Conservation (phyloP, 2,797 vertebrate species). For the Coregonus sp. region DNA sequence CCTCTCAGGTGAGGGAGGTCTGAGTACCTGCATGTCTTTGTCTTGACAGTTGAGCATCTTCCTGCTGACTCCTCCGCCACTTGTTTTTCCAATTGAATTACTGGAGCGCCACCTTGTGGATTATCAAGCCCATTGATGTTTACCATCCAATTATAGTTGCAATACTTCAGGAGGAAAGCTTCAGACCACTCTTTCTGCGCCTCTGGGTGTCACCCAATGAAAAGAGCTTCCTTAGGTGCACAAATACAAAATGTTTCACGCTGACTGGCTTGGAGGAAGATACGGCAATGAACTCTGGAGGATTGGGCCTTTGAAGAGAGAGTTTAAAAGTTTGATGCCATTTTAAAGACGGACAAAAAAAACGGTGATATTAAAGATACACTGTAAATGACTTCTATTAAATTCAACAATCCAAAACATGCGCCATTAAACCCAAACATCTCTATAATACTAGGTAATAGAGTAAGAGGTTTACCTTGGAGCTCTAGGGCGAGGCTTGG, state of each 20-base stretch:
- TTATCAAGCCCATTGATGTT: not conserved
- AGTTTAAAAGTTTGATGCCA: not conserved
- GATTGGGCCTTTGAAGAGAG: conserved; percentile 26
- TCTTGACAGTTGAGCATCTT: not conserved
- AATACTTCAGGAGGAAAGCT: conserved; percentile 23
- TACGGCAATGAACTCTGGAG: conserved; percentile 44
- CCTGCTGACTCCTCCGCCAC: not conserved
- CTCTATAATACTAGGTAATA: not conserved
- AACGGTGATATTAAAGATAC: not conserved
- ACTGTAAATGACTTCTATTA: not conserved
- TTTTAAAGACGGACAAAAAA: not conserved
- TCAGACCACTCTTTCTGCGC: conserved; percentile 10
- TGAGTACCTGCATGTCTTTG: not conserved
- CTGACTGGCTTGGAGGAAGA: conserved; percentile 26
- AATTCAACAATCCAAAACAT: not conserved
- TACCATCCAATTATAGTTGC: not conserved
- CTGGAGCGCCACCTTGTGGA: conserved; percentile 14
- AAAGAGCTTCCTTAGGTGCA: conserved; percentile 56
- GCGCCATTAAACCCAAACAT: not conserved
- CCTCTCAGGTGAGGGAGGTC: not conserved
- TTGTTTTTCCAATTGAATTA: not conserved
- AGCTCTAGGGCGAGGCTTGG: conserved; percentile 17
- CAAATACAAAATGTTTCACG: conserved; percentile 44
- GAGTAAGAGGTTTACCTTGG: conserved; percentile 33
- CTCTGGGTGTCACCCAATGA: conserved; percentile 26